Evolutionary conservation across 2,797 vertebrate species (phyloP).

Genomic region (Lutjanus argentimaculatus): DNA sequence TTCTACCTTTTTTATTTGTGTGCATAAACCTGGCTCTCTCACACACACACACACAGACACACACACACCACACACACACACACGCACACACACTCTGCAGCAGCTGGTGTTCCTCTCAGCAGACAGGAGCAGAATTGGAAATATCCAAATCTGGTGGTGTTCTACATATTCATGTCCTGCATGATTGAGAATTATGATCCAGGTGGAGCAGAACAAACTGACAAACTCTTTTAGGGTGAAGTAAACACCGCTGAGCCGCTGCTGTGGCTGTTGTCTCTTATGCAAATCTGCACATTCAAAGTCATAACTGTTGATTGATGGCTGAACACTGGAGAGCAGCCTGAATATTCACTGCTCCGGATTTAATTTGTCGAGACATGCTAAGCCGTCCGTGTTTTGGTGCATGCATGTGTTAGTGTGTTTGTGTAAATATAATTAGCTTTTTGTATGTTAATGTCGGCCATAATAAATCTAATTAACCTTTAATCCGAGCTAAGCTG

Average conservation of each 20-base stretch:
- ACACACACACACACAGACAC: background rate
- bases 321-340: background rate
- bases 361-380: conserved; percentile 4
- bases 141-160: background rate
- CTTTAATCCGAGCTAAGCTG: conserved; percentile 35
- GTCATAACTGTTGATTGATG: conserved; percentile 1
- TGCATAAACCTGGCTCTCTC: background rate
- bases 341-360: background rate
- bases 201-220: conserved; percentile 1
- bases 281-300: background rate
- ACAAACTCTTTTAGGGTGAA: background rate
- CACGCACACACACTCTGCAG: background rate
- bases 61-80: conserved; percentile 4
- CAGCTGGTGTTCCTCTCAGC: conserved; percentile 9
- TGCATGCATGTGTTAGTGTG: background rate
- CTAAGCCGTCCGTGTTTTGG: background rate
- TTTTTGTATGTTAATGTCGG: conserved; percentile 27
- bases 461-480: conserved; percentile 45
- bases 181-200: conserved; percentile 8
- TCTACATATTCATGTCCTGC: conserved; percentile 25
- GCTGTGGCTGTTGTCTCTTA: background rate
- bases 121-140: background rate
- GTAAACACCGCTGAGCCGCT: background rate
- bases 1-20: background rate
- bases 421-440: conserved; percentile 43